Conservation (phyloP, 1,140 invertebrate genomes). For the Eulimnadia texana region DNA sequence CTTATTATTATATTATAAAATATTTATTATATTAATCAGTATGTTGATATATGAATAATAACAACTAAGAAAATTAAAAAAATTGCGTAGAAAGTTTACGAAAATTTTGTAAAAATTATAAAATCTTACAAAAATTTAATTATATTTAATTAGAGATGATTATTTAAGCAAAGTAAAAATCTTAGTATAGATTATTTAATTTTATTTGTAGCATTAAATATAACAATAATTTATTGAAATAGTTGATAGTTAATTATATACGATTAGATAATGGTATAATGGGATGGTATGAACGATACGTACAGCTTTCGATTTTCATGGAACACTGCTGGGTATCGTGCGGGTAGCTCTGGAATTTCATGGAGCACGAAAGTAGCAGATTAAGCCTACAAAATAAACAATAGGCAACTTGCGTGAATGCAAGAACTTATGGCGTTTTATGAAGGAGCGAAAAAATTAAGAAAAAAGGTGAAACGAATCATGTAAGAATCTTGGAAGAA, state of each 20-base stretch:
- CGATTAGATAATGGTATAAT: too few relatives aligned
- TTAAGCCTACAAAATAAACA: constrained; percentile 40
- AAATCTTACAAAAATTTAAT: too few relatives aligned
- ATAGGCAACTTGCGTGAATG: background rate
- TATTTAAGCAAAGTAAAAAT: too few relatives aligned
- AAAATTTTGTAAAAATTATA: too few relatives aligned
- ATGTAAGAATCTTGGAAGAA: too few relatives aligned
- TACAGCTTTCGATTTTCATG: constrained; percentile 78
- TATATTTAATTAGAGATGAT: too few relatives aligned
- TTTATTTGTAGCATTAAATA: too few relatives aligned
- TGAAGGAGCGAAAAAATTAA: too few relatives aligned
- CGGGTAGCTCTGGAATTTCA: constrained; percentile 83
- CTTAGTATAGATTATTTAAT: too few relatives aligned
- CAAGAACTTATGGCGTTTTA: too few relatives aligned
- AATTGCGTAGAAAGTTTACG: background rate
- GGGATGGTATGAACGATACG: constrained; percentile 34
- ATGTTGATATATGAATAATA: constrained; percentile 11
- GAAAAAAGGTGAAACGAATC: too few relatives aligned
- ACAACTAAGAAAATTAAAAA: background rate
- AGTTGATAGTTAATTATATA: background rate
- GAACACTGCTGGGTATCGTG: constrained; percentile 84
- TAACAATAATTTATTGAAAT: too few relatives aligned
- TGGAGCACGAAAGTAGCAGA: constrained; percentile 66
- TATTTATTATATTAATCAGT: constrained; percentile 10
- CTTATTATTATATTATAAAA: background rate